These are phyloP conservation scores for Scomberomorus guttatus DNA, from an alignment of 2,797 vertebrate species.

Conservation along the genomic window DNA sequence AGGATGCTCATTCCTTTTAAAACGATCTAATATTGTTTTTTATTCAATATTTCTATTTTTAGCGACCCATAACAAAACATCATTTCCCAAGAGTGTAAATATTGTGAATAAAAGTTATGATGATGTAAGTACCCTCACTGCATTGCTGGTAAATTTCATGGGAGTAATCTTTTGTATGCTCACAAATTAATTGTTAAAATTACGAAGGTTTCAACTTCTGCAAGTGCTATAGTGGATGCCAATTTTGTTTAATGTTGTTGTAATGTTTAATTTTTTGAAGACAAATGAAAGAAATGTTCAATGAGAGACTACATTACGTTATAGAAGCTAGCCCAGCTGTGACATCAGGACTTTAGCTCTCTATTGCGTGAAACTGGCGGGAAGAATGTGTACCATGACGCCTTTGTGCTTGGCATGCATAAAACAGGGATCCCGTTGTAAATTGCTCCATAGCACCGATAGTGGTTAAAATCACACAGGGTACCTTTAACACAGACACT, in stretches of 20 bases:
- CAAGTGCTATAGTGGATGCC: neutral
- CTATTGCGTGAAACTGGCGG: neutral
- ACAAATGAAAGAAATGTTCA: too few species aligned
- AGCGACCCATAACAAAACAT: too few species aligned
- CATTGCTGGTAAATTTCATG: neutral
- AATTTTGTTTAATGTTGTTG: neutral
- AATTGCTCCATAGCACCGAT: neutral
- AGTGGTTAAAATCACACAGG: constrained; percentile 26
- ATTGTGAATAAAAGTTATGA: too few species aligned
- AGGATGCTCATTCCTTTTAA: too few species aligned
- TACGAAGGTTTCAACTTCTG: neutral
- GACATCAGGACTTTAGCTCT: neutral
- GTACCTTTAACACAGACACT: constrained; percentile 31
- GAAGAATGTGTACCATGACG: neutral
- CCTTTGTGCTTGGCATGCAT: neutral
- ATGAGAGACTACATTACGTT: neutral
- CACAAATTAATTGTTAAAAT: neutral
- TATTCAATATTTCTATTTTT: too few species aligned
- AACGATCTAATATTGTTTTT: too few species aligned
- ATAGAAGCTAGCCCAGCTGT: neutral
- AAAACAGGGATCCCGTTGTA: neutral
- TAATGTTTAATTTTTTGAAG: too few species aligned
- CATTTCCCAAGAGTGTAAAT: too few species aligned
- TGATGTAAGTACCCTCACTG: too few species aligned
- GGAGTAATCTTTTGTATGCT: neutral